Base-by-base conservation (phyloP, 2,797 vertebrate species). In the Xyrichtys novacula region DNA sequence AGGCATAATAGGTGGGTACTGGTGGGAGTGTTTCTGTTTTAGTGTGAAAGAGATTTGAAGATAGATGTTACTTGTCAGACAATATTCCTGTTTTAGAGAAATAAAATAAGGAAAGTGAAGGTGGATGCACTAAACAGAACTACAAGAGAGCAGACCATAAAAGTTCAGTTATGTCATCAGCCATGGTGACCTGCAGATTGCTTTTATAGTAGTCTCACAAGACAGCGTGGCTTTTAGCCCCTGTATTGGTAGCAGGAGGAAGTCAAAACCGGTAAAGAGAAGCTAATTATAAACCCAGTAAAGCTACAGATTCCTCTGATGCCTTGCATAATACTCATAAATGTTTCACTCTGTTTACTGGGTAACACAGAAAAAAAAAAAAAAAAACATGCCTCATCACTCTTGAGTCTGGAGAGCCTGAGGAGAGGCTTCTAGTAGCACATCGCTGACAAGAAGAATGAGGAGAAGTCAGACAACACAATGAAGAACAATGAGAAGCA, bases 271-370 rank as follows among this genome's bases (percentile, higher is more conserved):
- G 67, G 48, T 74, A 87, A 64, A 59, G 52, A 71, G 75, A 78
- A 47, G 60, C 32, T 81, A 84, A 90, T 90, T 81, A 86, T 69
- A 67, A 54, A 40, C 83, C 65, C 23, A 69, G 75, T 84, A 48
- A 34, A 85, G 44, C 74, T 62, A 63, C 70, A 70, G 68, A 78
- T 74, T 59, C 74, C 43, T 68, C 74, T 76, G 65, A 86, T 78
- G 83, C 76, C 72, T 69, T 81, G 80, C 70, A 83, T 86, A 76
- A 81, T 85, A 69, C 63, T 80, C 80, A 89, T 88, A 76, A 85
- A 92, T 90, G 78, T 90, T 92, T 90, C 49, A 92, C 88, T 85
- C 72, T 91, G 88, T 90, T 90, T 89, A 88, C 83, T 63, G 72
- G 44, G 46, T 48, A 74, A 59, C 64, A 56, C 48, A 32, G 59